Evolutionary conservation across 2,797 vertebrate genomes (phyloP), one percentile per base, ranked within the genome.

Genomic region (Diplodus sargus): DNA sequence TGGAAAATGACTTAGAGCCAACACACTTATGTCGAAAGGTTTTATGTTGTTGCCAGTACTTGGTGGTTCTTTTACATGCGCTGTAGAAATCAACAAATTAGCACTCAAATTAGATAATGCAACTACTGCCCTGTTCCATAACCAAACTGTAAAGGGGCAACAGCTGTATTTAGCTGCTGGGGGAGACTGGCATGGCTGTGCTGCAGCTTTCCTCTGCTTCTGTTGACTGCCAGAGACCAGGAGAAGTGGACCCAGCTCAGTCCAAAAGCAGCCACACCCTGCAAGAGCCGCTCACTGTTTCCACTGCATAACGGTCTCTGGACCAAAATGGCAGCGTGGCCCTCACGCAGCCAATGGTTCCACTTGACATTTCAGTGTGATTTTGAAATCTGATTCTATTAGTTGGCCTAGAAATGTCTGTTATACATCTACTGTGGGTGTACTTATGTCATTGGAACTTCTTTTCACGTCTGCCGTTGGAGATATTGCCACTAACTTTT

Each of bases 221-320:
- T 84, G 63, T 69, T 51, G 17, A 74, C 65, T 69, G 70, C 49
- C 79, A 67, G 47, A 78, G 71, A 73, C 65, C 72, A 75, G 71
- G 23, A 70, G 73, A 73, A 85, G 60, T 42, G 70, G 82, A 74
- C 77, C 70, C 47, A 64, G 79, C 83, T 74, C 54, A 8, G 74
- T 74, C 83, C 75, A 79, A 82, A 57, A 70, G 70, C 79, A 82
- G 87, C 87, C 91, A 88, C 91, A 87, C 92, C 92, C 91, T 76
- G 76, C 57, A 43, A 49, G 60, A 81, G 75, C 52, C 67, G 16
- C 82, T 90, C 87, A 90, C 52, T 85, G 81, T 93, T 92, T 94
- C 92, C 92, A 91, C 85, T 66, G 56, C 54, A 25, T 78, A 23
- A 23, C 25, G 0, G 25, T 68, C 73, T 65, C 73, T 61, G 71